phyloP scores from a whole-genome alignment of 2,797 vertebrate genomes.

The Phataginus tricuspis region DNA sequence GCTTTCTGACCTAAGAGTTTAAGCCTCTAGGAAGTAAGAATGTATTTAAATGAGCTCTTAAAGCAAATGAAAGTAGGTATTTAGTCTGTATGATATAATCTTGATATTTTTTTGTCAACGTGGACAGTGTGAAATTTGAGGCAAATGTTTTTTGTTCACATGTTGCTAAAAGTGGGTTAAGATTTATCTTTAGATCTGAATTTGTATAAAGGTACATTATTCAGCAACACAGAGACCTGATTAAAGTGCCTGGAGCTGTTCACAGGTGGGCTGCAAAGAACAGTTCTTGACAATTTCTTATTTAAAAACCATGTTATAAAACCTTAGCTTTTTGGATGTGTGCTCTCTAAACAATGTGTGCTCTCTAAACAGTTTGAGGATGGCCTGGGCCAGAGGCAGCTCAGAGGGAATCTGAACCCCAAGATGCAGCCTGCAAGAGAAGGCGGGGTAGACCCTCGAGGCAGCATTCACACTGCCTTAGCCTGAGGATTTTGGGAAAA shows the following conservation, averaged over 20 bases:
- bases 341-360: neutral
- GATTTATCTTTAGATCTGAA: slow-evolving; percentile 24
- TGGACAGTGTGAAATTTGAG: slow-evolving; percentile 68
- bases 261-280: neutral
- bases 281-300: neutral
- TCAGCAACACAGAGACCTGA: neutral
- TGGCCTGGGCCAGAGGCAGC: neutral
- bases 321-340: neutral
- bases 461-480: neutral
- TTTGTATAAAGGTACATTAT: slow-evolving; percentile 29
- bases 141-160: slow-evolving; percentile 55
- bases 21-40: slow-evolving; percentile 60
- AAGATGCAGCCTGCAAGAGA: neutral
- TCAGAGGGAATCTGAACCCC: neutral
- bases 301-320: slow-evolving; percentile 32
- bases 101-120: slow-evolving; percentile 72
- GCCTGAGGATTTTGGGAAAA: slow-evolving; percentile 16
- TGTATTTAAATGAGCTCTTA: slow-evolving; percentile 67
- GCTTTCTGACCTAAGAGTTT: slow-evolving; percentile 20
- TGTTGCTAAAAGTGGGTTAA: slow-evolving; percentile 57
- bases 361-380: neutral
- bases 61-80: slow-evolving; percentile 60
- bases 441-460: neutral
- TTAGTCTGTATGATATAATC: slow-evolving; percentile 59
- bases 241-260: neutral